A percentile compares a stretch with the other conserved stretches of the same genome.
Evolutionary conservation across 2,888 invertebrate genomes (phyloP).

Genomic region (Xestoiulus laeticollis): DNA sequence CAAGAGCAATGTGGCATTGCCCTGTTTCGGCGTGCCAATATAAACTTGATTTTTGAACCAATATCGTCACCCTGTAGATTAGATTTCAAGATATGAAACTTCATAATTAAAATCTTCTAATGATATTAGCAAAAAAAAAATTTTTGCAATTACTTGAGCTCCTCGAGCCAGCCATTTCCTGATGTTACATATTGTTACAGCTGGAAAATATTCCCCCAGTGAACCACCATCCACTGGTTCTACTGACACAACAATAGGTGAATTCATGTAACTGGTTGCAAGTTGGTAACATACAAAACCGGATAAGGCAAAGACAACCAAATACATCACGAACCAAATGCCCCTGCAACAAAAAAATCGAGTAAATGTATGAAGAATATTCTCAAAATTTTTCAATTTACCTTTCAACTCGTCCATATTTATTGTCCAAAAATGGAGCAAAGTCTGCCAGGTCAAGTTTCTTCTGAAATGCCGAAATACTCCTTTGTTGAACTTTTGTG

Average conservation of each 20-base stretch:
- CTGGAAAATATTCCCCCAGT: constrained; percentile 41
- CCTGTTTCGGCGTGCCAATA: constrained; percentile 30
- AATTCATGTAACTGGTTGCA: constrained; percentile 18
- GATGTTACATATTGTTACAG: constrained; percentile 52
- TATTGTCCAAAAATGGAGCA: constrained; percentile 43
- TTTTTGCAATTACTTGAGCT: constrained; percentile 37
- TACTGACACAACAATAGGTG: constrained; percentile 50
- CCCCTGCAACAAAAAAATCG: neutral
- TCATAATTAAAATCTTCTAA: too few species aligned
- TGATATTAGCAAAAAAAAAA: neutral
- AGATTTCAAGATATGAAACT: too few species aligned
- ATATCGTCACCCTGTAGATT: neutral
- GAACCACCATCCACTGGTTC: constrained; percentile 44
- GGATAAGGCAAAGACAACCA: neutral
- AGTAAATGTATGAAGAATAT: neutral
- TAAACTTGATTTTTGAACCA: neutral
- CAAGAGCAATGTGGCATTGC: constrained; percentile 49
- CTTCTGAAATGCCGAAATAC: neutral
- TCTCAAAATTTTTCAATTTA: neutral
- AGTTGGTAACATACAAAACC: constrained; percentile 45
- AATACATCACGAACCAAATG: constrained; percentile 2
- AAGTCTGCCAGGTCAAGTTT: neutral
- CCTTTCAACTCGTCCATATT: constrained; percentile 36
- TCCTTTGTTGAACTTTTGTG: neutral
- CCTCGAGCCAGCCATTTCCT: constrained; percentile 50